A percentile compares a stretch with the other conserved stretches of the same genome.
Evolutionary conservation across 2,797 vertebrate genomes (phyloP).

Genomic region (Oceanodroma leucorhoa): DNA sequence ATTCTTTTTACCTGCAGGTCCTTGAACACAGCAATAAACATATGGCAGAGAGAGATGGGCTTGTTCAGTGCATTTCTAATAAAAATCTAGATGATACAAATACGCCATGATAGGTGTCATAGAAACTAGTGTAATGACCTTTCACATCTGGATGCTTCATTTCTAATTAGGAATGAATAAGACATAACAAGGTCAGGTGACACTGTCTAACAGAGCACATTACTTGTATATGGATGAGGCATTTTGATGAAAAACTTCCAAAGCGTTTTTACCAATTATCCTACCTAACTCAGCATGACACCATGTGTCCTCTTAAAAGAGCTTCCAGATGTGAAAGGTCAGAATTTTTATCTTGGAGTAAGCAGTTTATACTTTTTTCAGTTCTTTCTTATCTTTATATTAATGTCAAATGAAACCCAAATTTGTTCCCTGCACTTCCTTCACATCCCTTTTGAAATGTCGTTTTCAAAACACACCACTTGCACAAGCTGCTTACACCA

Average conservation of each 20-base stretch:
- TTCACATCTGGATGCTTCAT: conserved; percentile 47
- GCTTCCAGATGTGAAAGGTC: neutral
- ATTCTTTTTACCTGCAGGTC: conserved; percentile 47
- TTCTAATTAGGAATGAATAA: conserved; percentile 59
- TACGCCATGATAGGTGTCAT: conserved; percentile 35
- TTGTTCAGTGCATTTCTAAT: conserved; percentile 54
- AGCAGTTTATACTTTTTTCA: neutral
- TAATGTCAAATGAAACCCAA: neutral
- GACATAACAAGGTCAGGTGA: conserved; percentile 51
- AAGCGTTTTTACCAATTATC: neutral
- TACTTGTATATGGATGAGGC: conserved; percentile 14
- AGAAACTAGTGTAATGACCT: conserved; percentile 41
- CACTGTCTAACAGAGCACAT: conserved; percentile 6
- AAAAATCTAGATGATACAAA: conserved; percentile 54
- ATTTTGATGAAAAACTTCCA: conserved; percentile 30
- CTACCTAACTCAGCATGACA: neutral
- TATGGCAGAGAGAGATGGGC: conserved; percentile 32
- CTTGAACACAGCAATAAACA: conserved; percentile 56
- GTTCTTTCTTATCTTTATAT: neutral
- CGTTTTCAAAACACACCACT: neutral
- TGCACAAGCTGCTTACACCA: neutral
- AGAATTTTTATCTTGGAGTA: neutral
- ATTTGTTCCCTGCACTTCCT: neutral
- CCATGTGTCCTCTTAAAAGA: neutral
- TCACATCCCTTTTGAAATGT: neutral